Percentiles rank a stretch among this genome's conserved stretches.
Conservation (phyloP, 30 jellyfish, hydroid and myxozoan species). For the Rhopilema esculentum region DNA sequence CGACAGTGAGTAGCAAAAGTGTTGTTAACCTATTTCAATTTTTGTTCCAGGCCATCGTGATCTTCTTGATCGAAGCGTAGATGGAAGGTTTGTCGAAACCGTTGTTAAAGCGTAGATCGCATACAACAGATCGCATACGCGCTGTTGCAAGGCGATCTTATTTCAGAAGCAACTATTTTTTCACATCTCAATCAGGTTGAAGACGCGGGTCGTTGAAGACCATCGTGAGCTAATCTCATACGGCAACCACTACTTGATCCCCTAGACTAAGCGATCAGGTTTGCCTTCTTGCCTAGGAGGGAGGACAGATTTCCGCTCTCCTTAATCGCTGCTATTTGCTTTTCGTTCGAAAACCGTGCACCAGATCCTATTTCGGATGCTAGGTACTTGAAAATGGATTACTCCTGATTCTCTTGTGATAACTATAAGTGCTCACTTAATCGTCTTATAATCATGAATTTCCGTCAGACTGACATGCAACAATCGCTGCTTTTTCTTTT, state of each 20-base stretch:
- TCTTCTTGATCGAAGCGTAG: no score
- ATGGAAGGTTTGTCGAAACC: no score
- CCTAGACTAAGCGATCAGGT: not conserved
- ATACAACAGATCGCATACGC: no score
- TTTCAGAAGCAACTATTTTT: no score
- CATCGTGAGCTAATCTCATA: not conserved
- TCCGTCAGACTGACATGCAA: not conserved
- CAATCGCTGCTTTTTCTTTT: not conserved
- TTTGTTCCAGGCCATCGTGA: no score
- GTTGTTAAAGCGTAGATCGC: no score
- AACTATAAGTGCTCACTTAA: not conserved
- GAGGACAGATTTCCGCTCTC: no score
- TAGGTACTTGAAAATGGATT: not conserved
- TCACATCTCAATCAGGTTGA: not conserved
- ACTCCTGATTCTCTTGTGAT: not conserved
- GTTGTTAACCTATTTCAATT: no score
- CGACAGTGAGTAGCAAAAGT: slow-evolving; percentile 23
- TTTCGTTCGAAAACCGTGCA: not conserved
- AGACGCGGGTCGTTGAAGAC: not conserved
- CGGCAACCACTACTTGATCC: not conserved
- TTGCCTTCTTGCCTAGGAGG: not conserved
- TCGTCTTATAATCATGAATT: not conserved
- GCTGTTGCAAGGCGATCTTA: no score
- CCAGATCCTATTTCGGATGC: not conserved
- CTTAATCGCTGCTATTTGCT: not conserved